Conservation (phyloP, 2,113 vertebrate genomes). For the Chrysemys picta region DNA sequence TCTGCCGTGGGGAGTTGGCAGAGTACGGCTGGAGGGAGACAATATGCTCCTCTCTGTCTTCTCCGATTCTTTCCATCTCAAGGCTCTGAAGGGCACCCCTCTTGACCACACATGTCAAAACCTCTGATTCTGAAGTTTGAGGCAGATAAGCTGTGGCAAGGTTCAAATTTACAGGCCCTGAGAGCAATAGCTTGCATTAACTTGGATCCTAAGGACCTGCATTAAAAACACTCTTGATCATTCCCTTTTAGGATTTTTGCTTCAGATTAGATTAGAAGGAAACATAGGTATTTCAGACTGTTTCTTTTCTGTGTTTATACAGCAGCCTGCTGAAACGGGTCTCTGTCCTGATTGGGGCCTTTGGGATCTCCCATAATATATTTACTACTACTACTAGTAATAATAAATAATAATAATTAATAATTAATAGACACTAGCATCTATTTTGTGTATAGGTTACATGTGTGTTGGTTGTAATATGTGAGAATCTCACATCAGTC, state of each 20-base stretch:
- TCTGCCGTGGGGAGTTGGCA: conserved; percentile 28
- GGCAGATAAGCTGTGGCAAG: conserved; percentile 44
- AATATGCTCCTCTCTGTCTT: conserved; percentile 49
- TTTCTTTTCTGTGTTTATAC: not conserved
- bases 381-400: not conserved
- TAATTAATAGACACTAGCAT: not conserved
- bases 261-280: not conserved
- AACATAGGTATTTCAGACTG: not conserved
- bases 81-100: conserved; percentile 45
- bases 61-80: conserved; percentile 32
- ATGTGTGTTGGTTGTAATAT: not conserved
- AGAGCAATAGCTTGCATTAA: conserved; percentile 36
- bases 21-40: conserved; percentile 49
- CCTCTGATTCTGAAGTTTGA: conserved; percentile 54
- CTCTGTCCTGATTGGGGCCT: not conserved
- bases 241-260: conserved; percentile 9
- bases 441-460: not conserved
- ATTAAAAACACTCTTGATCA: conserved; percentile 37
- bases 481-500: not conserved
- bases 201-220: conserved; percentile 48
- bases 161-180: conserved; percentile 38
- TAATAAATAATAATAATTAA: not conserved
- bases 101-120: conserved; percentile 69
- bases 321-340: not conserved
- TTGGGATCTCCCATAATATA: not conserved